These are phyloP conservation scores for Eustalomyia histrio DNA, from an alignment of 2,888 invertebrate genomes.

Conservation along the genomic window DNA sequence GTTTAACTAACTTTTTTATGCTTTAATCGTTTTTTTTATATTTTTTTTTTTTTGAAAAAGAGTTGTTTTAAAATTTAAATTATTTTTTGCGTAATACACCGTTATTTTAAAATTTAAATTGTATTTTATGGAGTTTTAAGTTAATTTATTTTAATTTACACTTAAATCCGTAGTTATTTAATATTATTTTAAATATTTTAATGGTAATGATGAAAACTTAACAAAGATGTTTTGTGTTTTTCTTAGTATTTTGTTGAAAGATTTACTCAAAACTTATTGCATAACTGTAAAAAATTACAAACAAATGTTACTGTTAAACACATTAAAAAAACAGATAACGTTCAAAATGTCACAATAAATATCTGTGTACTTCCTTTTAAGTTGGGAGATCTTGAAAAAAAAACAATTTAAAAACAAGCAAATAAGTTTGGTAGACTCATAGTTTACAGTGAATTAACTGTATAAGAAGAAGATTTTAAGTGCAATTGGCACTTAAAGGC, in stretches of 20 bases:
- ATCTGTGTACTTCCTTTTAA: too few species aligned
- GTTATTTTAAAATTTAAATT: slow-evolving; percentile 18
- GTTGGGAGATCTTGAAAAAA: too few species aligned
- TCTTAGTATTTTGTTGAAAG: not conserved
- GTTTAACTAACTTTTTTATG: not conserved
- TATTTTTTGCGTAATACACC: slow-evolving; percentile 13
- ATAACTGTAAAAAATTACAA: not conserved
- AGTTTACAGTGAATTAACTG: too few species aligned
- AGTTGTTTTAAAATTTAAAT: not conserved
- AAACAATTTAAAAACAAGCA: too few species aligned
- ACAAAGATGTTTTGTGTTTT: not conserved
- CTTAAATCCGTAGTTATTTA: slow-evolving; percentile 50
- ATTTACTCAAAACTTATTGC: not conserved
- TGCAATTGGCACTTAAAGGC: too few species aligned
- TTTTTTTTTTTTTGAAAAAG: not conserved
- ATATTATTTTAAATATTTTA: slow-evolving; percentile 24
- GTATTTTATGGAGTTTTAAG: not conserved
- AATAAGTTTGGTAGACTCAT: too few species aligned
- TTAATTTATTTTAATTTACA: slow-evolving; percentile 46
- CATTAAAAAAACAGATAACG: too few species aligned
- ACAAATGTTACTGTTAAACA: not conserved
- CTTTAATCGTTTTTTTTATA: not conserved
- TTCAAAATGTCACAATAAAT: too few species aligned
- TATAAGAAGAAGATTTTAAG: too few species aligned
- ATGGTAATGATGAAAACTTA: slow-evolving; percentile 17